These are phyloP conservation scores for Ancistrus triradiatus DNA, from an alignment of 2,113 vertebrate species.

Conservation along the genomic window DNA sequence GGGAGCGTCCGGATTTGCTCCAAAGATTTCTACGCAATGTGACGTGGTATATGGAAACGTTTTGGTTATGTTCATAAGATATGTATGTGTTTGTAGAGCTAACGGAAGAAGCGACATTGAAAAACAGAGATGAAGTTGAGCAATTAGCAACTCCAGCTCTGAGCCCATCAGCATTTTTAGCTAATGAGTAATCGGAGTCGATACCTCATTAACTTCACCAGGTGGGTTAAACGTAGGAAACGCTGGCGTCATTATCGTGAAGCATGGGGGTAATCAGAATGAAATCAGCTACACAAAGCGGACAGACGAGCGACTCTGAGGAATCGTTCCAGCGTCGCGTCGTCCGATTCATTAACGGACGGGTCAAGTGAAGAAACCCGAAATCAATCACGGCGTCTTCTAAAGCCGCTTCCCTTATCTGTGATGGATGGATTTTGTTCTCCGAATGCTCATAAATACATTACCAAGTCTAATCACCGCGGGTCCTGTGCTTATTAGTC, in stretches of 20 bases:
- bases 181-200: constrained; percentile 21
- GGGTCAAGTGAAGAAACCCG: constrained; percentile 33
- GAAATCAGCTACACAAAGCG: not conserved
- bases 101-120: no score
- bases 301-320: constrained; percentile 3
- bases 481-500: constrained; percentile 38
- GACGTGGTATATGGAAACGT: no score
- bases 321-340: constrained; percentile 13
- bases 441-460: constrained; percentile 65
- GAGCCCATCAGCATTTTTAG: constrained; percentile 16
- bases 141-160: constrained; percentile 14
- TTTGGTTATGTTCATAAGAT: no score
- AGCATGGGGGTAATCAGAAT: not conserved
- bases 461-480: constrained; percentile 54
- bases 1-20: no score
- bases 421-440: constrained; percentile 58
- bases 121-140: constrained; percentile 2
- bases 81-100: no score
- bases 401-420: constrained; percentile 55
- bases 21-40: no score
- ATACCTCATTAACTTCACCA: constrained; percentile 32
- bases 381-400: constrained; percentile 47
- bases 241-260: not conserved
- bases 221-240: constrained; percentile 8
- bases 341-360: constrained; percentile 43